Percentiles rank a stretch among this genome's conserved stretches.
Evolutionary conservation across 37 sponge, comb jelly and placozoan genomes (phyloP).

Genomic region (Bolinopsis microptera): DNA sequence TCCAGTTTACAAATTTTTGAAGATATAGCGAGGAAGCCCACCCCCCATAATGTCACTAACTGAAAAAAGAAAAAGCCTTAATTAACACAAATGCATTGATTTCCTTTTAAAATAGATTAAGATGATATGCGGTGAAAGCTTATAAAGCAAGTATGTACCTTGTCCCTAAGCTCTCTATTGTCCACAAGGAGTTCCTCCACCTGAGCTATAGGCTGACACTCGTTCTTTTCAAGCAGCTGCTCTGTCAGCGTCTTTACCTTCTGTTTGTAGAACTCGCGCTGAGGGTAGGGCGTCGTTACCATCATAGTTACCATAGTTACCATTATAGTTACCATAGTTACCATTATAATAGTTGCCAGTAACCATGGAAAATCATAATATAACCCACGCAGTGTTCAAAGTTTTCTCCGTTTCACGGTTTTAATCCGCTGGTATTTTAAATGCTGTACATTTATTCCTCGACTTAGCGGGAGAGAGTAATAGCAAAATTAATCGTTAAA

Average conservation of each 20-base stretch:
- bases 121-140: neutral
- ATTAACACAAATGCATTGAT: too few relatives aligned
- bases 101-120: too few relatives aligned
- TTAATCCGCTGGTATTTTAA: neutral
- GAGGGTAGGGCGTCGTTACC: too few relatives aligned
- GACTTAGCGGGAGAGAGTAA: too few relatives aligned
- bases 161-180: constrained; percentile 13
- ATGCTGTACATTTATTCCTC: neutral
- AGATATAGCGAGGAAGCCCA: too few relatives aligned
- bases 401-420: neutral
- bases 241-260: constrained; percentile 18
- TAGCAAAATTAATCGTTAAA: too few relatives aligned
- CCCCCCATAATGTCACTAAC: too few relatives aligned
- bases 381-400: neutral
- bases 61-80: too few relatives aligned
- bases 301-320: too few relatives aligned
- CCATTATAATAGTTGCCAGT: neutral
- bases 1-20: too few relatives aligned
- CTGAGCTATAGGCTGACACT: constrained; percentile 54
- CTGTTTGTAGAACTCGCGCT: constrained; percentile 50
- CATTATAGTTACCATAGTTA: too few relatives aligned
- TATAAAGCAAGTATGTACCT: neutral
- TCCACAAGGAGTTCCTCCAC: constrained; percentile 32
- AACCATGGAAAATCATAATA: neutral
- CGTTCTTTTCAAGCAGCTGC: constrained; percentile 35